A percentile compares a stretch with the other conserved stretches of the same genome.
phyloP scores from a whole-genome alignment of 2,888 invertebrate genomes.

The Noctua fimbriata region DNA sequence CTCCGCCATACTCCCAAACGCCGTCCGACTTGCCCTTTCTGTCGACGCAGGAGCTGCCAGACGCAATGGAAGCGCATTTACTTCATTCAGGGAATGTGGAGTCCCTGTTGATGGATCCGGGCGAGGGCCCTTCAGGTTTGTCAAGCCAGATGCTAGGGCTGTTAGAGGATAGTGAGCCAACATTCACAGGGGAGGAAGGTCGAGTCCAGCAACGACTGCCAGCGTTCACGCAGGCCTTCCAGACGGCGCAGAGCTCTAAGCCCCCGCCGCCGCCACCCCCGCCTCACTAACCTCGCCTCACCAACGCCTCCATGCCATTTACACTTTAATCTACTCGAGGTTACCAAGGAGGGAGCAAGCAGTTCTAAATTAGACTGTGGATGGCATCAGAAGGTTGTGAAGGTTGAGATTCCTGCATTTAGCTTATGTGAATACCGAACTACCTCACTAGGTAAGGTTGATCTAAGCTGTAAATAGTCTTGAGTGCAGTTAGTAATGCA shows the following conservation, averaged over 20 bases:
- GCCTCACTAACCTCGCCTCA: slow-evolving; percentile 80
- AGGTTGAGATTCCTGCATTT: slow-evolving; percentile 82
- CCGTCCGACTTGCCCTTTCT: slow-evolving; percentile 79
- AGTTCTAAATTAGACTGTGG: slow-evolving; percentile 51
- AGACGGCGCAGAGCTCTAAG: slow-evolving; percentile 87
- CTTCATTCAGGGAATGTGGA: slow-evolving; percentile 81
- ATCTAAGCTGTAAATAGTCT: slow-evolving; percentile 87
- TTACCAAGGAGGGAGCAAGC: slow-evolving; percentile 53
- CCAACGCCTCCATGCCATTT: slow-evolving; percentile 46
- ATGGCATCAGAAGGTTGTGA: slow-evolving; percentile 54
- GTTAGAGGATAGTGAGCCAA: slow-evolving; percentile 77
- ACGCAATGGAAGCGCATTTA: slow-evolving; percentile 78
- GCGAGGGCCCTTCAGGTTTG: slow-evolving; percentile 85
- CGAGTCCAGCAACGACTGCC: slow-evolving; percentile 81
- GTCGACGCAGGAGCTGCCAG: slow-evolving; percentile 75
- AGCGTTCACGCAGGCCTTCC: slow-evolving; percentile 88
- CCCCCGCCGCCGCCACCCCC: slow-evolving; percentile 87
- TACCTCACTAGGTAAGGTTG: slow-evolving; percentile 90
- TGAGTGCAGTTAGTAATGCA: slow-evolving; percentile 80
- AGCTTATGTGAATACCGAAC: slow-evolving; percentile 84
- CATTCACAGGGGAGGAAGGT: slow-evolving; percentile 79
- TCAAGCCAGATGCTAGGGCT: slow-evolving; percentile 84
- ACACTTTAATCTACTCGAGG: slow-evolving; percentile 49
- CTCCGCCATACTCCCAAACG: slow-evolving; percentile 79
- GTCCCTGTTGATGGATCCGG: slow-evolving; percentile 84